Evolutionary conservation across 2,113 vertebrate species (phyloP).

Genomic region (Rhegmatorhina hoffmannsi): DNA sequence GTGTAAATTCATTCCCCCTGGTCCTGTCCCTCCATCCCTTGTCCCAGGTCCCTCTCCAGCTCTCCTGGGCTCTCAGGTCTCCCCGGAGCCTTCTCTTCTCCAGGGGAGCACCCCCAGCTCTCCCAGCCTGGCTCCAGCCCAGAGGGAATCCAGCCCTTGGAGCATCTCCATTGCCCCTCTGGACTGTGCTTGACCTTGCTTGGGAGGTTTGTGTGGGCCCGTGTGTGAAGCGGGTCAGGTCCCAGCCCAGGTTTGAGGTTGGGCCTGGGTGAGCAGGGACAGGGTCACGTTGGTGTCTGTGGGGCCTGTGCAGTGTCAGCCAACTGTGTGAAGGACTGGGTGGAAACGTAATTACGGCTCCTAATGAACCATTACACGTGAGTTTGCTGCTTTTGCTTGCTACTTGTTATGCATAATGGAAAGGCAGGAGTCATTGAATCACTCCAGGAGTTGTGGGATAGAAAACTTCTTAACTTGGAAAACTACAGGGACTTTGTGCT

Average conservation of each 20-base stretch:
- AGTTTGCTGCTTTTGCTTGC: constrained; percentile 33
- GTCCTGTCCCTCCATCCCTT: not conserved
- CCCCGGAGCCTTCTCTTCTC: not conserved
- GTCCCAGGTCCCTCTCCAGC: not conserved
- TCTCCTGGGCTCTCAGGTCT: not conserved
- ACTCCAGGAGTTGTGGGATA: not conserved
- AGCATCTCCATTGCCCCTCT: not conserved
- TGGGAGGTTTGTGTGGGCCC: not conserved
- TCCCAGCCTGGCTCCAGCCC: not conserved
- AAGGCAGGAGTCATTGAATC: not conserved
- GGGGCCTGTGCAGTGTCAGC: not conserved
- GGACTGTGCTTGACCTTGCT: not conserved
- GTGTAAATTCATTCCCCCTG: not conserved
- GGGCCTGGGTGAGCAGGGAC: not conserved
- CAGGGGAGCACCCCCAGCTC: not conserved
- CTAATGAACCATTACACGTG: constrained; percentile 4
- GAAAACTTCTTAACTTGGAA: not conserved
- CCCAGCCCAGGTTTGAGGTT: not conserved
- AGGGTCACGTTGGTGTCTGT: not conserved
- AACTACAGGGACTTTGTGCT: not conserved
- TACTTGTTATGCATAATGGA: not conserved
- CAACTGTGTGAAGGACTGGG: not conserved
- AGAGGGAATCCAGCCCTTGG: not conserved
- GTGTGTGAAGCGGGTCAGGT: not conserved
- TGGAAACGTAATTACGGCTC: constrained; percentile 30